Evolutionary conservation across 2,888 invertebrate species (phyloP), one percentile per base, ranked within the genome.

Genomic region (Mythimna pallens): DNA sequence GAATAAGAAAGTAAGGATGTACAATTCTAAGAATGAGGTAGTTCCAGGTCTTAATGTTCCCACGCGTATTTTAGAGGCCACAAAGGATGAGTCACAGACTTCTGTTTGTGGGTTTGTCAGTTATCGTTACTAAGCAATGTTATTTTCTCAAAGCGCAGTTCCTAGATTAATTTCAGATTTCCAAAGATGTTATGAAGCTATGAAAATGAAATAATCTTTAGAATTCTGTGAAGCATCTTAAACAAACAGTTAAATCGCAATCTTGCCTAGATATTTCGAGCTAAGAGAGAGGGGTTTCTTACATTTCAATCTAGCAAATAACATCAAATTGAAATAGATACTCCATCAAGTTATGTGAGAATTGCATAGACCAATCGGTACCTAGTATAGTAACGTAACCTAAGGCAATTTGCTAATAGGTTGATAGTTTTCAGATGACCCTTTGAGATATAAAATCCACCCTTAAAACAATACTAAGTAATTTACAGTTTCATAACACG

Each of bases 401-500:
- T 14, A 7, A 17, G 2, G 25, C 20, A 65, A 50, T 50, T 14
- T 25, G 22, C 30, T 40, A 12, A 22, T 5, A 22, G 7, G 14
- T 17, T 22, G 17, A 22, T 54, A 52, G 20, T 34, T 58, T 20
- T 3, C 0, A 55, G n/a, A 54, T 47, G 1, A 22, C 36, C 14
- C 10, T 20, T 25, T 25, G 22, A 54, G 25, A 65, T 9, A 34
- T 55, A 65, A 65, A 80, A 36, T 43, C 14, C 55, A 55, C 34
- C 12, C 22, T n/a, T 61, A 70, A 64, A 83, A 81, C 67, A 82
- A 77, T 69, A 73, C 80, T 69, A 47, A 17, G 17, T 47, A 82
- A 78, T 76, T 78, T 69, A 77, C 76, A 78, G 64, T 76, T 70
- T 58, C 61, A 64, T 74, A 77, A 81, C 83, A 72, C 17, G 20